Evolutionary conservation across 2,113 vertebrate species (phyloP).

Genomic region (Apistogramma diplotaenia): DNA sequence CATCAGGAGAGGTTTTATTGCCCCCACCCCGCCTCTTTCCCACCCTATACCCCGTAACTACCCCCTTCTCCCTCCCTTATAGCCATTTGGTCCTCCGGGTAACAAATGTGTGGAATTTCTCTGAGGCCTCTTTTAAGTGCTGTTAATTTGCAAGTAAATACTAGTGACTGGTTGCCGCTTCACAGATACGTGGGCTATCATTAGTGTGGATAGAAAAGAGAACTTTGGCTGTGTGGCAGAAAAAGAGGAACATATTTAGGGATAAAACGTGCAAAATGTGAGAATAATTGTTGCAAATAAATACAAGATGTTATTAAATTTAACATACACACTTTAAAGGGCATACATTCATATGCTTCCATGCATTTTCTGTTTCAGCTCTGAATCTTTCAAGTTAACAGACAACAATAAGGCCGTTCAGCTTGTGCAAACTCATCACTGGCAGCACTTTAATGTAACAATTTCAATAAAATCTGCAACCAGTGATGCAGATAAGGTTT

Average conservation of each 20-base stretch:
- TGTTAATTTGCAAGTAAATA: conserved; percentile 76
- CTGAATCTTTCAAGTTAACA: background rate
- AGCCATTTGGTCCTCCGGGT: conserved; percentile 63
- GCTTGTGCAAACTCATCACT: background rate
- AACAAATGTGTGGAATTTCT: conserved; percentile 72
- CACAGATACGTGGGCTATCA: background rate
- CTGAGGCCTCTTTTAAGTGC: conserved; percentile 61
- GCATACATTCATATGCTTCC: background rate
- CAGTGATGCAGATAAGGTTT: background rate
- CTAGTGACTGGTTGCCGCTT: conserved; percentile 40
- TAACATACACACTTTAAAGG: background rate
- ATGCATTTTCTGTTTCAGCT: background rate
- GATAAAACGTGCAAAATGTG: background rate
- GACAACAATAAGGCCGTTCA: background rate
- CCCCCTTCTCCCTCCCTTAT: background rate
- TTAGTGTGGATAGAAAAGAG: background rate
- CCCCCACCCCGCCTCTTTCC: background rate
- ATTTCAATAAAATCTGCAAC: background rate
- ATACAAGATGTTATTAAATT: background rate
- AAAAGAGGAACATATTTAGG: background rate
- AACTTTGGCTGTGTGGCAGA: background rate
- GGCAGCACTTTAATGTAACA: background rate
- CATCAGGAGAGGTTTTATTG: conserved; percentile 50
- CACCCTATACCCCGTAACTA: background rate
- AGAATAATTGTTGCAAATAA: background rate